Conservation (phyloP, 2,888 invertebrate genomes). For the Papilio elwesi region DNA sequence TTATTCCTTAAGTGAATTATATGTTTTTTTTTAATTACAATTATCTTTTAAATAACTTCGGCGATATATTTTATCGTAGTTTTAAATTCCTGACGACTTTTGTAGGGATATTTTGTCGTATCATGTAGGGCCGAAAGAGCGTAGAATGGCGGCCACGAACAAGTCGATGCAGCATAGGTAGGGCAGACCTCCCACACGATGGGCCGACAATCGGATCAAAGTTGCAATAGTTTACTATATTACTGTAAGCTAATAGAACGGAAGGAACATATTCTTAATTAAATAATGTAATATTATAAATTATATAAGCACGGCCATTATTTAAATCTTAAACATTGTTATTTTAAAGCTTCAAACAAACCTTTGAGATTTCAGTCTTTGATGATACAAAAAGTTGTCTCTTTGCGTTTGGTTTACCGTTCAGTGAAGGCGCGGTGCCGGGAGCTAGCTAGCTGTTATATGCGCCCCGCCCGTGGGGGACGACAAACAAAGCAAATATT, state of each 20-base stretch:
- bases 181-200: no score
- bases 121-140: neutral
- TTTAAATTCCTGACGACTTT: no score
- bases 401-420: slow-evolving; percentile 17
- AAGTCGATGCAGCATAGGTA: no score
- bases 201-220: no score
- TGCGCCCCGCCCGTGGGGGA: neutral
- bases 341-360: slow-evolving; percentile 12
- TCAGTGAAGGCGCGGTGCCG: neutral
- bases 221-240: no score
- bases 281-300: neutral
- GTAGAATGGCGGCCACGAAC: no score
- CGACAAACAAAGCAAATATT: slow-evolving; percentile 29
- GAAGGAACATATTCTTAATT: no score
- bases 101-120: no score
- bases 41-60: no score
- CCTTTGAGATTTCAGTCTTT: slow-evolving; percentile 31
- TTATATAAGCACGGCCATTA: neutral
- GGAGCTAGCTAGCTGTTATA: neutral
- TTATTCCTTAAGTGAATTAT: neutral
- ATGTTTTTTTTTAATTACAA: neutral
- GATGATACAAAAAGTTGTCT: slow-evolving; percentile 18
- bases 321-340: neutral
- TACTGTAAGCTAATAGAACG: no score
- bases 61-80: no score